phyloP scores from a whole-genome alignment of 2,888 invertebrate genomes.

The Stegana nigrithorax region DNA sequence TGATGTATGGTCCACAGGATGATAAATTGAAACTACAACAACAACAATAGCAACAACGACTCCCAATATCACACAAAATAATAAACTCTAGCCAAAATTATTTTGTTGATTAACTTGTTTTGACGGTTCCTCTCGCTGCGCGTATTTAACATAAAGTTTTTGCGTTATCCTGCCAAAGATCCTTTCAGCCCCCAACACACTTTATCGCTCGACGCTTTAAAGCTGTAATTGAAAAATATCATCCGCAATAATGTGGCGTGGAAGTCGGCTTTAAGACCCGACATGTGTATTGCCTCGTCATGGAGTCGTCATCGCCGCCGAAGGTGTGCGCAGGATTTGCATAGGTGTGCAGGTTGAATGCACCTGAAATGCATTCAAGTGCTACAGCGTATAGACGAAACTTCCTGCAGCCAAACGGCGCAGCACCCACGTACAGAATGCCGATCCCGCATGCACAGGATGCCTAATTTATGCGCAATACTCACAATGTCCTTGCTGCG shows the following conservation, averaged over 20 bases:
- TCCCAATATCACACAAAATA: conserved; percentile 16
- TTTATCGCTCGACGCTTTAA: conserved; percentile 30
- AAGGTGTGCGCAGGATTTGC: background rate
- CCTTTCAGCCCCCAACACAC: conserved; percentile 18
- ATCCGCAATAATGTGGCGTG: conserved; percentile 9
- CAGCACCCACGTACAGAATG: no score
- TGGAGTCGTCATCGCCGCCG: background rate
- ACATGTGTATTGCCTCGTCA: conserved; percentile 42
- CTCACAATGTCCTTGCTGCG: conserved; percentile 43
- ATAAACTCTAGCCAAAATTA: no score
- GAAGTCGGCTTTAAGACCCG: conserved; percentile 25
- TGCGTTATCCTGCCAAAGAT: no score
- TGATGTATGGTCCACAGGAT: conserved; percentile 36
- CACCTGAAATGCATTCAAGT: conserved; percentile 3
- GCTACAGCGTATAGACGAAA: no score
- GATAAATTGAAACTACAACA: conserved; percentile 20
- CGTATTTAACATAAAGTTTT: conserved; percentile 50
- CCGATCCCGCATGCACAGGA: conserved; percentile 57
- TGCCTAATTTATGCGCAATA: conserved; percentile 53
- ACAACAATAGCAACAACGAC: conserved; percentile 15
- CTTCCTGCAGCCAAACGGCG: no score
- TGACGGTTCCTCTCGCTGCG: conserved; percentile 31
- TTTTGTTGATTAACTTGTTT: conserved; percentile 20
- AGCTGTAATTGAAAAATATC: conserved; percentile 43
- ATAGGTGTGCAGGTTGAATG: conserved; percentile 36